Evolutionary conservation across 2,113 vertebrate genomes (phyloP), one percentile per base, ranked within the genome.

Genomic region (Sebastes schlegelii): DNA sequence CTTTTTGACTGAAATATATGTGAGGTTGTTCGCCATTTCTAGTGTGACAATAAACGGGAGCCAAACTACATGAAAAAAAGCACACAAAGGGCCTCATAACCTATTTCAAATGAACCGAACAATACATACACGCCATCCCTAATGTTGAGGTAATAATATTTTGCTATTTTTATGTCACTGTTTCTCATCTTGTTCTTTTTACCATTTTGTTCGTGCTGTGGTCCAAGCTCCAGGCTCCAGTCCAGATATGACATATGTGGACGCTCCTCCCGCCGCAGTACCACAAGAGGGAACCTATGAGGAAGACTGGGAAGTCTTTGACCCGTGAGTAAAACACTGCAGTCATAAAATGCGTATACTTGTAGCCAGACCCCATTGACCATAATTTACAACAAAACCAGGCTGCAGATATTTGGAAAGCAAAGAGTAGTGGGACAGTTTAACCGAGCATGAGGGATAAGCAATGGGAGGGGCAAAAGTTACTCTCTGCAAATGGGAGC

Each of bases 291-390:
- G 96, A 55, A 96, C 98, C 63, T 99, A 99, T 84, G 98, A 99
- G 86, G 98, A 99, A 92, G 98, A 99, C 94, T 99, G 98, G 98
- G 98, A 99, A 90, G 98, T 99, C 62, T 99, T 99, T 96, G 98
- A 99, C 92, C 98, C 98, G 98, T 99, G 91, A 97, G 98, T 97
- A 64, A 42, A 80, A 6, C n/a, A 74, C 34, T 42, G 1, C 16
- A 43, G 16, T 58, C 34, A 8, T 70, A 49, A 51, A 55, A 19
- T n/a, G 34, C 6, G 13, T 23, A 23, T 8, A 71, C 43, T 6
- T 43, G 7, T 21, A 63, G 3, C 14, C 2, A 51, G 17, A 54
- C 13, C 14, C 11, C 9, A 45, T 5, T 43, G 1, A 58, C 48
- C 34, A 1, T 3, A 43, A 51, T 42, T 65, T 42, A 52, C 42